Percentiles rank a stretch among this genome's conserved stretches.
Conservation (phyloP, 2,113 vertebrate genomes). For the Vulpes ferrilata region DNA sequence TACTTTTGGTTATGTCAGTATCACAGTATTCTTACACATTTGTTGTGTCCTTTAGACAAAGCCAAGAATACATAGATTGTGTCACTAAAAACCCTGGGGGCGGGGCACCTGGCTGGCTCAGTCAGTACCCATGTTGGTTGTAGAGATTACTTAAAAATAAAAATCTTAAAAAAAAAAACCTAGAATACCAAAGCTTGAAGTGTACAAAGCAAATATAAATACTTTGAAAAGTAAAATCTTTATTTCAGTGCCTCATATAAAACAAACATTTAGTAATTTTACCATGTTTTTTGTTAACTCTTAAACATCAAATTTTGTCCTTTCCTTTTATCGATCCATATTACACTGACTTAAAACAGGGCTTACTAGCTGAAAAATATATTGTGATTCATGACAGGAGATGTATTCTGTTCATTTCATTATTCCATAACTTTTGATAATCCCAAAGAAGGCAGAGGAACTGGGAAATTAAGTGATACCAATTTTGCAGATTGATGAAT, state of each 20-base stretch:
- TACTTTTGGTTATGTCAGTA: not conserved
- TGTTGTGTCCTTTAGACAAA: not conserved
- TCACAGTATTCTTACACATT: not conserved
- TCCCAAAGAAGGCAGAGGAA: not conserved
- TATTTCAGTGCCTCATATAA: not conserved
- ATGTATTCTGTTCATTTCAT: not conserved
- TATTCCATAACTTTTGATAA: slow-evolving; percentile 20
- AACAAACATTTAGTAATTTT: not conserved
- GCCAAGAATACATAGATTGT: not conserved
- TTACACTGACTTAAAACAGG: not conserved
- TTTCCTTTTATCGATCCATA: not conserved
- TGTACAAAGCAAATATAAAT: slow-evolving; percentile 27
- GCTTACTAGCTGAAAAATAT: not conserved
- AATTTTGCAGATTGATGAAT: not conserved
- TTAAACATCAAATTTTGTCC: slow-evolving; percentile 11
- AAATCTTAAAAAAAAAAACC: not conserved
- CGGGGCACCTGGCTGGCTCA: not conserved
- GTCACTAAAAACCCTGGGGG: not conserved
- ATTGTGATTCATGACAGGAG: slow-evolving; percentile 8
- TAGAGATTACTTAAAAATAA: not conserved
- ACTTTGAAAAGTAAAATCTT: slow-evolving; percentile 22
- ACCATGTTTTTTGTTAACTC: not conserved
- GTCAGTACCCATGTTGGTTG: not conserved
- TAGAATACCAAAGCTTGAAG: not conserved
- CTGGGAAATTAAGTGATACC: not conserved